phyloP scores from a whole-genome alignment of 2,113 vertebrate genomes.

The Bujurquina vittata region DNA sequence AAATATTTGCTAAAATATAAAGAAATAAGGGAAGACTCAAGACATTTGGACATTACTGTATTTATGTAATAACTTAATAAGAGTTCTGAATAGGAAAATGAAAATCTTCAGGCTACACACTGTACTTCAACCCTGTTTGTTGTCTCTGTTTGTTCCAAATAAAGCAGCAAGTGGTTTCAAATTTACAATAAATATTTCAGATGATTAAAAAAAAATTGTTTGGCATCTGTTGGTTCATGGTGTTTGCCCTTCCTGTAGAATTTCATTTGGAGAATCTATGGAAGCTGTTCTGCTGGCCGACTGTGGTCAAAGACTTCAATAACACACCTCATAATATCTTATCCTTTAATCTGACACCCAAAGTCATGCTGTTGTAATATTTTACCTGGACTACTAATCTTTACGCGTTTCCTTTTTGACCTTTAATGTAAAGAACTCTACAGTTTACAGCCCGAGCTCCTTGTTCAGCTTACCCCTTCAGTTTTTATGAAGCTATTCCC shows the following conservation, averaged over 20 bases:
- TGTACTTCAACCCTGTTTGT: background rate
- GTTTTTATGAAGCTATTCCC: background rate
- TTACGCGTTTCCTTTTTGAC: background rate
- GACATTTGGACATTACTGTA: background rate
- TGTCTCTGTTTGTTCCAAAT: background rate
- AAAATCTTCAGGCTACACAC: background rate
- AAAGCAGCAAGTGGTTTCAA: background rate
- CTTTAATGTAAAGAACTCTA: background rate
- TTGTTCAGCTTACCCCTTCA: background rate
- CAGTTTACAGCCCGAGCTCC: conserved; percentile 2
- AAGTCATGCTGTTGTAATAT: background rate
- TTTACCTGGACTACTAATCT: background rate
- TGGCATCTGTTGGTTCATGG: background rate
- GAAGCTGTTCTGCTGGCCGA: background rate
- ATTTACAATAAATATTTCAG: background rate
- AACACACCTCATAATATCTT: background rate
- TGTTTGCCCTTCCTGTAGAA: background rate
- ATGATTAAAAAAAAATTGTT: background rate
- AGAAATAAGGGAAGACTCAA: background rate
- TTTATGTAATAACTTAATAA: background rate
- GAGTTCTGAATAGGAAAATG: background rate
- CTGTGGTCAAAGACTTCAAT: background rate
- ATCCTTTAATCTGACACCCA: background rate
- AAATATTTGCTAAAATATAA: background rate
- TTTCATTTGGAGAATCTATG: background rate